Evolutionary conservation across 1,140 invertebrate species (phyloP).

Genomic region (Tetramorium parvispinum): DNA sequence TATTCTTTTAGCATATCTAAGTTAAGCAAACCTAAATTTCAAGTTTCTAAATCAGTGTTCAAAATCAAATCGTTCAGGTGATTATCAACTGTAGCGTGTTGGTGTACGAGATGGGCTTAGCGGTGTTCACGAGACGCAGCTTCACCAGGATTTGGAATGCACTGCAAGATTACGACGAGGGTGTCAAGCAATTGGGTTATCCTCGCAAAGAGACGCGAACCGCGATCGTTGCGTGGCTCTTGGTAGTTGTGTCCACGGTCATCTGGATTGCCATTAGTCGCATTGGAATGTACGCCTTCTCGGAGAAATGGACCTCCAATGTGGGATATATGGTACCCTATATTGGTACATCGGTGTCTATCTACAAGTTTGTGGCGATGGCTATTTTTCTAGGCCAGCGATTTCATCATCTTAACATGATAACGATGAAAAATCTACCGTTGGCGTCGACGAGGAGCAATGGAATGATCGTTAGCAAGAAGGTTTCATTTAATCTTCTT

Average conservation of each 20-base stretch:
- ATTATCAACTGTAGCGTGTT: slow-evolving; percentile 73
- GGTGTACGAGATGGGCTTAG: slow-evolving; percentile 64
- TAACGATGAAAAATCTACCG: slow-evolving; percentile 63
- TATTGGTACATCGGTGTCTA: slow-evolving; percentile 68
- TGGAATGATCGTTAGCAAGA: slow-evolving; percentile 38
- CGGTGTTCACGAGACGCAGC: slow-evolving; percentile 53
- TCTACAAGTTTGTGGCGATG: slow-evolving; percentile 78
- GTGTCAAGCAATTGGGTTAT: slow-evolving; percentile 71
- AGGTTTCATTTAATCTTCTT: slow-evolving; percentile 43
- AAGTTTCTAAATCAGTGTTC: neutral
- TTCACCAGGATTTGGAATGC: slow-evolving; percentile 78
- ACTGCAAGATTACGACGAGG: slow-evolving; percentile 79
- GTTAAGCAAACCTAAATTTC: neutral
- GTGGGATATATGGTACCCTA: slow-evolving; percentile 78
- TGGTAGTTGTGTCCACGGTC: slow-evolving; percentile 53
- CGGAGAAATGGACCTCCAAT: slow-evolving; percentile 74
- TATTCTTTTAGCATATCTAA: neutral
- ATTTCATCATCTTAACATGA: slow-evolving; percentile 78
- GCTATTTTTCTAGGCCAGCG: slow-evolving; percentile 76
- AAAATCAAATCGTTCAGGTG: slow-evolving; percentile 67
- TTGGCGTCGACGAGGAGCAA: slow-evolving; percentile 38
- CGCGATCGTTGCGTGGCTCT: slow-evolving; percentile 67
- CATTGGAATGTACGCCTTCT: slow-evolving; percentile 77
- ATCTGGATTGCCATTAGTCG: slow-evolving; percentile 76
- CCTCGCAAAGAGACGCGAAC: slow-evolving; percentile 70